These are phyloP conservation scores for Protonemura montana DNA, from an alignment of 2,888 invertebrate species.

Conservation along the genomic window DNA sequence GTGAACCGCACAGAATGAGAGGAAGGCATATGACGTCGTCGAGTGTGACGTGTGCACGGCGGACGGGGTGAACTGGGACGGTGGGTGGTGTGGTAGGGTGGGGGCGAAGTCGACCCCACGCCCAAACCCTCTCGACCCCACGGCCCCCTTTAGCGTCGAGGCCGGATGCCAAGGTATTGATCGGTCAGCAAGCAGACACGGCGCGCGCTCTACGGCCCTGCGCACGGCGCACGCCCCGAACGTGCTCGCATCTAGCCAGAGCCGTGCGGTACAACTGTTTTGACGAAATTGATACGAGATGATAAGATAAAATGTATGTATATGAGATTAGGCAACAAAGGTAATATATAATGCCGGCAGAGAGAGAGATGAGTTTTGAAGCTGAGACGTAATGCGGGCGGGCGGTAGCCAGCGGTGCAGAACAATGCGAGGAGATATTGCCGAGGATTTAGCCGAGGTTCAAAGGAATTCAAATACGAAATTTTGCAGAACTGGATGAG, in stretches of 20 bases:
- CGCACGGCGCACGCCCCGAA: not conserved
- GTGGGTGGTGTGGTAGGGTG: not conserved
- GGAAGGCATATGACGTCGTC: no score
- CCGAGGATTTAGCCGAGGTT: no score
- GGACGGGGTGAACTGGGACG: not conserved
- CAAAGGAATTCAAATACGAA: not conserved
- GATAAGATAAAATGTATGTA: slow-evolving; percentile 9
- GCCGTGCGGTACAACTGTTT: not conserved
- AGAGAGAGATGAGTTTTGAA: not conserved
- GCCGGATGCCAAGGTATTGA: slow-evolving; percentile 34
- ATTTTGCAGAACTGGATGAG: not conserved
- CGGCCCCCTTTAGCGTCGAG: slow-evolving; percentile 5
- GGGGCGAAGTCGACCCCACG: slow-evolving; percentile 13
- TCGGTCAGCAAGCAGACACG: not conserved
- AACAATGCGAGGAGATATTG: not conserved
- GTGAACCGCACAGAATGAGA: not conserved
- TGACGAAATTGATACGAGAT: slow-evolving; percentile 3
- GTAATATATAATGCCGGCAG: not conserved
- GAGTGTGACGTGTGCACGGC: not conserved
- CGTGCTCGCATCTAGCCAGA: not conserved
- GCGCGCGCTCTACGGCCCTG: not conserved
- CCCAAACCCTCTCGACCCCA: slow-evolving; percentile 21
- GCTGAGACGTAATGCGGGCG: not conserved
- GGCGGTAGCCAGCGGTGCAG: not conserved
- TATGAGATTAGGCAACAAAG: not conserved